Evolutionary conservation across 2,797 vertebrate genomes (phyloP), one percentile per base, ranked within the genome.

Genomic region (Paratrypauchen microcephalus): DNA sequence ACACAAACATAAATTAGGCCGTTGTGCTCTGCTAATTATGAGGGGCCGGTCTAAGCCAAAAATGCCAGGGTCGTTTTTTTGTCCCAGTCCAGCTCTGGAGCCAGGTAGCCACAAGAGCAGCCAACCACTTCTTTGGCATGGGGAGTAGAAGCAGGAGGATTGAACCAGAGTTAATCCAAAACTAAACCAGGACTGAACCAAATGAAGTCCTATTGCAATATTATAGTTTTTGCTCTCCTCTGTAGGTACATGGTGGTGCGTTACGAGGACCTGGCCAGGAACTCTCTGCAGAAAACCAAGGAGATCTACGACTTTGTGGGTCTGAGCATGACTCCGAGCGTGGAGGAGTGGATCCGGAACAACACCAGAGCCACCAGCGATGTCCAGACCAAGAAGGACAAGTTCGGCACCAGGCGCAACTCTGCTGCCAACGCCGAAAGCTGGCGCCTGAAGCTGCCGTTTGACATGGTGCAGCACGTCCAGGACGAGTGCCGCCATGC

Each of bases 291-390:
- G 77, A 98, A 97, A 90, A 97, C 96, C 0, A 94, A 93, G 88
- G 96, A 98, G 92, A 97, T 98, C 78, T 98, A 97, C 0, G 92
- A 95, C 54, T 98, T 94, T 86, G 90, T 98, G 80, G 97, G 96
- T 21, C 92, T 98, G 83, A 88, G 94, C 26, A 57, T 96, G 93
- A 95, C 96, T 87, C 84, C 92, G 87, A 96, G 94, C 0, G 95
- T 98, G 0, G 94, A 95, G 72, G 92, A 95, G 83, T 98, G 97
- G 97, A 98, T 98, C 90, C 93, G 94, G 68, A 95, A 95, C 73
- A 97, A 97, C 92, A 98, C 97, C 2, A 92, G 92, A 39, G 96
- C 95, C 11, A 95, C 95, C 92, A 95, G 93, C 12, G 88, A 95
- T 71, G 86, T 88, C 28, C 90, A 94, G 12, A 94, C 95, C 67